A percentile compares a stretch with the other conserved stretches of the same genome.
phyloP scores from a whole-genome alignment of 2,888 invertebrate genomes.

The Bedellia somnulentella region DNA sequence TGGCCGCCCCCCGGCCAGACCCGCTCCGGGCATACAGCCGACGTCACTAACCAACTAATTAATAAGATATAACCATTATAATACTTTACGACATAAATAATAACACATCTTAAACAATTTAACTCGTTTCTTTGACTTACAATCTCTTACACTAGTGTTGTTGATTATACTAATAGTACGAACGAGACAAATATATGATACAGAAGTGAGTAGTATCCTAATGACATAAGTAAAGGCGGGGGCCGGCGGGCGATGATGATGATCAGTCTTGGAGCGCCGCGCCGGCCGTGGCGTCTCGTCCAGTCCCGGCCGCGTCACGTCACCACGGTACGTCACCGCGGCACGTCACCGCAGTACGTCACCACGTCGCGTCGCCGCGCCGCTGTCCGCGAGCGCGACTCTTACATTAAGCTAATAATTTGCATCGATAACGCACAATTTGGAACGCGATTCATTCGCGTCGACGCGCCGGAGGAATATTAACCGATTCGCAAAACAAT shows the following conservation, averaged over 20 bases:
- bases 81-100: conserved; percentile 63
- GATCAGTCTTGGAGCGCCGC: too few species aligned
- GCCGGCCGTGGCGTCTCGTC: conserved; percentile 21
- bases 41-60: conserved; percentile 58
- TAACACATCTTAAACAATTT: conserved; percentile 62
- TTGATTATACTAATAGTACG: conserved; percentile 60
- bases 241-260: too few species aligned
- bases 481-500: conserved; percentile 52
- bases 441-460: background rate
- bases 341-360: too few species aligned
- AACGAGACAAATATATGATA: conserved; percentile 55
- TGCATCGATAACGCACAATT: too few species aligned
- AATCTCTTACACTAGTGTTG: conserved; percentile 53
- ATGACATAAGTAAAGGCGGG: conserved; percentile 60
- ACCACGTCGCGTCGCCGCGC: too few species aligned
- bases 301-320: background rate
- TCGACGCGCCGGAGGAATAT: too few species aligned
- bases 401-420: too few species aligned
- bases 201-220: conserved; percentile 42
- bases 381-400: too few species aligned
- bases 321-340: background rate
- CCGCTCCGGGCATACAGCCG: conserved; percentile 30
- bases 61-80: conserved; percentile 63
- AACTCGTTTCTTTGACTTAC: conserved; percentile 61
- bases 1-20: background rate